Evolutionary conservation across 2,888 invertebrate species (phyloP), one percentile per base, ranked within the genome.

Genomic region (Andrena bucephala): DNA sequence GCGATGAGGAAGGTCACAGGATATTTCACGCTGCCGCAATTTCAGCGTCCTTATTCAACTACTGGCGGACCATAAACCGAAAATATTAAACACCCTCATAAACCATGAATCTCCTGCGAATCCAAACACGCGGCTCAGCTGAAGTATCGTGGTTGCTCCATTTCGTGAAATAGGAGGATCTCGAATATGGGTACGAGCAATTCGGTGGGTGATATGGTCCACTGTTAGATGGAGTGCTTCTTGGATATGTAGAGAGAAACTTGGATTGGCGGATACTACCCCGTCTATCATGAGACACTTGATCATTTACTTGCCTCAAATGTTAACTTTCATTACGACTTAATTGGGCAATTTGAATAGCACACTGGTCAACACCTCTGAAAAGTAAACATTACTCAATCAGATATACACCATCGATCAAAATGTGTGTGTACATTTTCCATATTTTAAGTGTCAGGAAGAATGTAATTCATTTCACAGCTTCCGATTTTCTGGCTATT

Each of bases 61-160:
- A 10, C 27, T 16, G 27, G 16, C 48, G 20, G 33, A 6, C 42
- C 67, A 29, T 79, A 72, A 67, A 79, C 79, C 79, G 29, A 71
- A 59, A 68, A 63, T 65, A 79, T 72, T 68, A 72, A 68, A 63
- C 62, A 10, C 59, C 8, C 50, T 27, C 67, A 29, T 42, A 79
- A 73, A 69, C 42, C 36, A 42, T 20, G 62, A 78, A 65, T 24
- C 65, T 74, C 65, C 36, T 27, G 36, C 42, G 27, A 50, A 54
- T 50, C 77, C 59, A 70, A 70, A 69, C 42, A 60, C 52, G 48
- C 29, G 59, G 59, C 33, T 77, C 50, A 36, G 16, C 24, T 2
- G 24, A 54, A 62, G 13, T 62, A 8, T 20, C 24, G 16, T 20
- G 54, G 54, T 24, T 42, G 10, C 62, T 16, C 13, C 27, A 36